phyloP scores from a whole-genome alignment of 2,888 invertebrate genomes.

The Pseudococcus viburni region DNA sequence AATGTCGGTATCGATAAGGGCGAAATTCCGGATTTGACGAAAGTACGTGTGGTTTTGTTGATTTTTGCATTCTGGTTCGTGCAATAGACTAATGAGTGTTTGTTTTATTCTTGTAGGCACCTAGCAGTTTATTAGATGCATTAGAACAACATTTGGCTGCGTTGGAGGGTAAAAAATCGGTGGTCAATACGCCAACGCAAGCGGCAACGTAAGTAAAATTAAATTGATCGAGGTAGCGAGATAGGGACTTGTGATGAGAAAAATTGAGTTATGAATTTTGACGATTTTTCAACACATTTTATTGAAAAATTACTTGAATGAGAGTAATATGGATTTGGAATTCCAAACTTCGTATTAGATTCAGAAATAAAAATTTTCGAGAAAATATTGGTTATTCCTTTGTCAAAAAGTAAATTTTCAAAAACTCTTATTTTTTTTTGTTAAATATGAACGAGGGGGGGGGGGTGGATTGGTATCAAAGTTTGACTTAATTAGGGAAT shows the following conservation, averaged over 20 bases:
- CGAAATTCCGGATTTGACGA: conserved; percentile 97
- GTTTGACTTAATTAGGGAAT: too few species aligned
- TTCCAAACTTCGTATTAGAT: too few species aligned
- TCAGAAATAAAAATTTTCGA: too few species aligned
- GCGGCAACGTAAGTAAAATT: conserved; percentile 81
- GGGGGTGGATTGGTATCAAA: too few species aligned
- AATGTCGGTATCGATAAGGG: conserved; percentile 98
- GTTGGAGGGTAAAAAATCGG: conserved; percentile 93
- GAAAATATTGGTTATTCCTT: too few species aligned
- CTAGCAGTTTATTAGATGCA: conserved; percentile 96
- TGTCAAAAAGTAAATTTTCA: too few species aligned
- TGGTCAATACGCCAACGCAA: conserved; percentile 89
- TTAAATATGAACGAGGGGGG: too few species aligned
- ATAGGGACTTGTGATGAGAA: not conserved
- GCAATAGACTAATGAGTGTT: not conserved
- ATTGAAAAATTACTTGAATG: too few species aligned
- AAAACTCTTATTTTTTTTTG: too few species aligned
- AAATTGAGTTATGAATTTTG: not conserved
- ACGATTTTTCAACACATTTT: too few species aligned
- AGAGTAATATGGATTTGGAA: too few species aligned
- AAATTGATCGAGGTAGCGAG: not conserved
- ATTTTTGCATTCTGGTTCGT: not conserved
- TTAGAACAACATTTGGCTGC: conserved; percentile 95
- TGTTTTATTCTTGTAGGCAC: conserved; percentile 76
- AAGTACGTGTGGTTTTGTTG: conserved; percentile 73